These are phyloP conservation scores for Drosophila pruinosa DNA, from an alignment of 1,140 invertebrate genomes.

Conservation along the genomic window DNA sequence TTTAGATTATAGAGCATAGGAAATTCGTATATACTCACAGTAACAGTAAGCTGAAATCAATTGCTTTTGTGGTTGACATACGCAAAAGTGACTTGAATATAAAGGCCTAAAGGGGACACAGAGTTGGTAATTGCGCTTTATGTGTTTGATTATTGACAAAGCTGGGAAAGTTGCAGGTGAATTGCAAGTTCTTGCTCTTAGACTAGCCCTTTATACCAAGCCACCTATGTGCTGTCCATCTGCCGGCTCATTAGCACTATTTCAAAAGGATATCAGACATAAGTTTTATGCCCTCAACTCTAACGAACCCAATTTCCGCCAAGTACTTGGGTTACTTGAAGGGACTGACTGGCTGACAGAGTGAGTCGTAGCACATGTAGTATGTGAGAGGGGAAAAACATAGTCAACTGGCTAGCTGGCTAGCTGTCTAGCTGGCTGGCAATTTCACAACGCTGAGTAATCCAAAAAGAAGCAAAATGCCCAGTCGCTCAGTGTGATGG, in stretches of 20 bases:
- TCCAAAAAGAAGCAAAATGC: slow-evolving; percentile 4
- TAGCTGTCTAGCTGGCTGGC: no score
- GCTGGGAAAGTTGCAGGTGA: slow-evolving; percentile 33
- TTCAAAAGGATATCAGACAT: slow-evolving; percentile 25
- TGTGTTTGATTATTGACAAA: slow-evolving; percentile 16
- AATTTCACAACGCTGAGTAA: slow-evolving; percentile 56
- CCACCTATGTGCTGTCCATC: neutral
- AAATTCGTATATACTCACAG: neutral
- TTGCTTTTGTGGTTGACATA: neutral
- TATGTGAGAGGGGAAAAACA: slow-evolving; percentile 4
- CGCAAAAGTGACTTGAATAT: neutral
- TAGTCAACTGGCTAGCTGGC: no score
- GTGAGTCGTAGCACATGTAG: no score
- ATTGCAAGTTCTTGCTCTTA: neutral
- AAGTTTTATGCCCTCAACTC: slow-evolving; percentile 31
- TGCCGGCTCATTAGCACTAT: slow-evolving; percentile 14
- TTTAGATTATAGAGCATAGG: neutral
- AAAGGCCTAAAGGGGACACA: neutral
- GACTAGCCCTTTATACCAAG: neutral
- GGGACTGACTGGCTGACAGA: neutral
- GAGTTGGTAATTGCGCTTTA: slow-evolving; percentile 5
- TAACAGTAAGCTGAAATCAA: neutral
- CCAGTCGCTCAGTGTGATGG: neutral
- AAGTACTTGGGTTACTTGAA: no score
- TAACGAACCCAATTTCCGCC: slow-evolving; percentile 41